Evolutionary conservation across 2,888 invertebrate species (phyloP), one percentile per base, ranked within the genome.

Genomic region (Harpalus rufipes): DNA sequence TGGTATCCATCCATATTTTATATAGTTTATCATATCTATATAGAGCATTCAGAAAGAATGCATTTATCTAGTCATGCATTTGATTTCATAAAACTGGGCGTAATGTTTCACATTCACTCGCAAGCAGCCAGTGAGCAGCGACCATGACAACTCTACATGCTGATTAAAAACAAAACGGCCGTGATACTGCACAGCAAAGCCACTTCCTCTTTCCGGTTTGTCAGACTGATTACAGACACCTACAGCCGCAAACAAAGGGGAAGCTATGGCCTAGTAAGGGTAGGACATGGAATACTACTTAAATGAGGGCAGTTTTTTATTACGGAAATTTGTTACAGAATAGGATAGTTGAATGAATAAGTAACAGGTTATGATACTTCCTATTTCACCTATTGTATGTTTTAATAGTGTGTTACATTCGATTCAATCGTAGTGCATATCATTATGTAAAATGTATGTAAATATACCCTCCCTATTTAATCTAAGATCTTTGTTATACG

Each of bases 81-180:
- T 10, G n/a, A 68, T 68, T 68, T 68, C 39, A 63, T 25, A 68
- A 39, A 39, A 39, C 68, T 39, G 68, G 39, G 68, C 68, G 39
- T 68, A 32, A 5, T 63, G 68, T 32, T 25, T 32, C 25, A 68
- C 68, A 68, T 68, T 68, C 68, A 68, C 68, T n/a, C 44, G 44
- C 44, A 51, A 12, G 12, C 44, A 51, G 68, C 12, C 68, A 68
- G 39, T 14, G 68, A 32, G 32, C 68, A 32, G 39, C 39, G 68
- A 32, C 68, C 68, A 32, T 68, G 68, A 68, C 68, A 68, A 68
- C 68, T 39, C 32, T 14, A 68, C 39, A 32, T 68, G 39, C 68
- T 68, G 68, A 68, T 68, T 68, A 68, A 68, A 68, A 68, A 68
- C 68, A 68, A 68, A 68, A 68, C 68, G 68, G 68, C 68, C 68